Evolutionary conservation across 2,797 vertebrate genomes (phyloP), one percentile per base, ranked within the genome.

Genomic region (Bradypodion ventrale): DNA sequence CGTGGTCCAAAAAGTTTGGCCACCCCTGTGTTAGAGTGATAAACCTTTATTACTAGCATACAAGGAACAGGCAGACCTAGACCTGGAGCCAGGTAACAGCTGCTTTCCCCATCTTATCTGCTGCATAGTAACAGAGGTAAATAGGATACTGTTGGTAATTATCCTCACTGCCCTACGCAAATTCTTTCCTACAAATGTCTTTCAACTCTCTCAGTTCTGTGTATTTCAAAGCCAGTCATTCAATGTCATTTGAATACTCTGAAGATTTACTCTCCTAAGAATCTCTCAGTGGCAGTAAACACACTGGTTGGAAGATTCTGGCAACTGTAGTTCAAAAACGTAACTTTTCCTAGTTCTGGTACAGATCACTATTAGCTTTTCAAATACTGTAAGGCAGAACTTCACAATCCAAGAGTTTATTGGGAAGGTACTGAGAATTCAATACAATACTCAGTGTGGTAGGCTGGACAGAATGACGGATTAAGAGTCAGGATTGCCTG

Each of bases 21-120:
- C n/a, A n/a, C n/a, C n/a, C n/a, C n/a, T n/a, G n/a, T n/a, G n/a
- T n/a, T n/a, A n/a, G n/a, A n/a, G 75, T 89, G 90, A 46, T 74
- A 93, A 56, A 87, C 73, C 29, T 90, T 85, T 12, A 78, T 15
- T 79, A 83, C 69, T 44, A 90, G 87, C 66, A 86, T 23, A 86
- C 75, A 80, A 91, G 87, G 85, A 92, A 93, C 92, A 93, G 81
- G 52, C 83, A 93, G 94, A 94, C 93, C 93, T 84, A 87, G 87
- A 72, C 92, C 93, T 93, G 92, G 89, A 92, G 90, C 87, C 94
- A 95, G 95, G 94, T 94, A 93, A 93, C 95, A 96, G 94, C 93
- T 95, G 95, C 8, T 94, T 91, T 91, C 93, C 87, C 73, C 90
- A 87, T 70, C 87, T 87, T 77, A 62, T 89, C 82, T 88, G 79